These are phyloP conservation scores for Trichogramma pretiosum DNA, from an alignment of 1,140 invertebrate species.

Conservation along the genomic window DNA sequence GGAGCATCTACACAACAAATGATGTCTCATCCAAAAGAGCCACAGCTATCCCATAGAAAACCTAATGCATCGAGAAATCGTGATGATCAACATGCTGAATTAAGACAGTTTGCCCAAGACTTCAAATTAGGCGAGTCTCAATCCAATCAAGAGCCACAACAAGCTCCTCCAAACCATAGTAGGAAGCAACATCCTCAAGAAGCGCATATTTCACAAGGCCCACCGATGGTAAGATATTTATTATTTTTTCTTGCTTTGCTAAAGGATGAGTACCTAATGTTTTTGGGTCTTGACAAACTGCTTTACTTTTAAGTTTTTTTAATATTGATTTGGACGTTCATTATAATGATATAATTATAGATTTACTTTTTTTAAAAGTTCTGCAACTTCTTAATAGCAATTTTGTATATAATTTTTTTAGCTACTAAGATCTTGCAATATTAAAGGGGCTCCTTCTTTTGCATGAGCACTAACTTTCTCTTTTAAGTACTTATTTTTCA, in stretches of 20 bases:
- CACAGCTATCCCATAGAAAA: slow-evolving; percentile 12
- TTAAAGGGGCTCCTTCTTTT: slow-evolving; percentile 3
- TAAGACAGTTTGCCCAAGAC: slow-evolving; percentile 52
- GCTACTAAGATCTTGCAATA: too few species aligned
- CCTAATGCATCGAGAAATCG: slow-evolving; percentile 33
- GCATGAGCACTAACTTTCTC: not conserved
- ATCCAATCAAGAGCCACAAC: slow-evolving; percentile 29
- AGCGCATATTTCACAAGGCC: slow-evolving; percentile 24
- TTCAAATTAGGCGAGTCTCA: slow-evolving; percentile 48
- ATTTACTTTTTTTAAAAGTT: slow-evolving; percentile 1
- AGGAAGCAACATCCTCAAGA: slow-evolving; percentile 32
- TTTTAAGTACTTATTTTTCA: not conserved
- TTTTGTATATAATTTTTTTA: too few species aligned
- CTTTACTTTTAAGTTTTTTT: not conserved
- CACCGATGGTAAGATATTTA: slow-evolving; percentile 13
- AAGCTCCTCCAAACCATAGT: slow-evolving; percentile 26
- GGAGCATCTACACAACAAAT: not conserved
- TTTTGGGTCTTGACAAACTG: not conserved
- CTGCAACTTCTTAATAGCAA: too few species aligned
- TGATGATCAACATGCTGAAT: slow-evolving; percentile 47
- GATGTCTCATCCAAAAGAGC: not conserved
- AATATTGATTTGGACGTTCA: too few species aligned
- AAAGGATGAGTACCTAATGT: slow-evolving; percentile 10
- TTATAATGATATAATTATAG: too few species aligned
- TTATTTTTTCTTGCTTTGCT: not conserved